Conservation (phyloP, 2,113 vertebrate species). For the Limanda limanda region DNA sequence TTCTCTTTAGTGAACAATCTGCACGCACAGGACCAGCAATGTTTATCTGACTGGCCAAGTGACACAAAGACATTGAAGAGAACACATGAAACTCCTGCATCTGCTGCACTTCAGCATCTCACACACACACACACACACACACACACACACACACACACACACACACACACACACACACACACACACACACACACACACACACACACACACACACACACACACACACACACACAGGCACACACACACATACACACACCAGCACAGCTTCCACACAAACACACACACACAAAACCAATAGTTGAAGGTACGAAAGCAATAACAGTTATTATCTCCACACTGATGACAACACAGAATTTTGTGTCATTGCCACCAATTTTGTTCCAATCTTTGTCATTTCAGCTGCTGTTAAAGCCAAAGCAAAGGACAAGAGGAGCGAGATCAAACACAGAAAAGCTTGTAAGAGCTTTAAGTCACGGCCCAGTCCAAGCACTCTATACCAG, state of each 20-base stretch:
- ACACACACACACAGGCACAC: not conserved
- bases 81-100: conserved; percentile 34
- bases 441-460: not conserved
- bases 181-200: not conserved
- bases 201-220: too few relatives aligned
- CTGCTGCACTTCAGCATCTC: not conserved
- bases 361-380: conserved; percentile 29
- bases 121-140: not conserved
- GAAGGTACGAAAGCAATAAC: conserved; percentile 17
- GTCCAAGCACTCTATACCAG: not conserved
- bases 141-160: not conserved
- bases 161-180: conserved; percentile 1
- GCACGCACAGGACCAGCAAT: conserved; percentile 31
- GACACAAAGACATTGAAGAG: conserved; percentile 27
- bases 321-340: conserved; percentile 22
- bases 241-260: not conserved
- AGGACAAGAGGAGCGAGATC: conserved; percentile 3
- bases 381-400: conserved; percentile 30
- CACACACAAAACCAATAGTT: not conserved
- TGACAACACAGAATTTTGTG: conserved; percentile 17
- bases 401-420: not conserved
- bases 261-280: conserved; percentile 9
- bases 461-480: not conserved
- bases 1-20: conserved; percentile 66
- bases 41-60: conserved; percentile 30